These are phyloP conservation scores for Phodopus roborovskii DNA, from an alignment of 2,113 vertebrate genomes.

Conservation along the genomic window DNA sequence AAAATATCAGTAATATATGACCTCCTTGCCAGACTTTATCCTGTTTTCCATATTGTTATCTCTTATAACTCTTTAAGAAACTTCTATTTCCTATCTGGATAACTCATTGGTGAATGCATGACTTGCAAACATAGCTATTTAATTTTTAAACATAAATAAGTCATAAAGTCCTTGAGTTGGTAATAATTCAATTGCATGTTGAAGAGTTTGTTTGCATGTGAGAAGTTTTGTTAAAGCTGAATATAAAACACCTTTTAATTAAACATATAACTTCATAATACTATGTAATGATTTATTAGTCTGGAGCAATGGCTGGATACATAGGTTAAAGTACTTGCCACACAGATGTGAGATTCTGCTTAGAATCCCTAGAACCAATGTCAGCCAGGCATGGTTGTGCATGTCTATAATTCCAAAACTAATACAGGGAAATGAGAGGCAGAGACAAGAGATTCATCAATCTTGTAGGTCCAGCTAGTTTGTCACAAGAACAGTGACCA, in stretches of 20 bases:
- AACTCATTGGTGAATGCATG: not conserved
- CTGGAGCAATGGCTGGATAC: not conserved
- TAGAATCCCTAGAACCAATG: not conserved
- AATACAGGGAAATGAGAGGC: too few relatives aligned
- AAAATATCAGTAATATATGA: not conserved
- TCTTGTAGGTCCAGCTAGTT: not conserved
- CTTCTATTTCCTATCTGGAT: not conserved
- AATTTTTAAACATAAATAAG: not conserved
- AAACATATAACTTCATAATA: not conserved
- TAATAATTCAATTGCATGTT: not conserved
- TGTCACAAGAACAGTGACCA: not conserved
- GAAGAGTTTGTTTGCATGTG: not conserved
- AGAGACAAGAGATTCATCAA: not conserved
- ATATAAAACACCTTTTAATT: slow-evolving; percentile 17
- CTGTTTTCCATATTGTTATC: not conserved
- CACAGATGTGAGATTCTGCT: not conserved
- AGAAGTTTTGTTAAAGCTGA: not conserved
- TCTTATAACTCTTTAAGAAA: not conserved
- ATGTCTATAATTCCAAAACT: not conserved
- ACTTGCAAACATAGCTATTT: not conserved
- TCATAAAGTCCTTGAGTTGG: not conserved
- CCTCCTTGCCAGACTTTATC: not conserved
- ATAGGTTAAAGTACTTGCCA: not conserved
- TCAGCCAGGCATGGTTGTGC: not conserved
- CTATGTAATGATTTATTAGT: not conserved